phyloP scores from a whole-genome alignment of 92 coral and sea anemone genomes.

The Phymanthus crucifer region DNA sequence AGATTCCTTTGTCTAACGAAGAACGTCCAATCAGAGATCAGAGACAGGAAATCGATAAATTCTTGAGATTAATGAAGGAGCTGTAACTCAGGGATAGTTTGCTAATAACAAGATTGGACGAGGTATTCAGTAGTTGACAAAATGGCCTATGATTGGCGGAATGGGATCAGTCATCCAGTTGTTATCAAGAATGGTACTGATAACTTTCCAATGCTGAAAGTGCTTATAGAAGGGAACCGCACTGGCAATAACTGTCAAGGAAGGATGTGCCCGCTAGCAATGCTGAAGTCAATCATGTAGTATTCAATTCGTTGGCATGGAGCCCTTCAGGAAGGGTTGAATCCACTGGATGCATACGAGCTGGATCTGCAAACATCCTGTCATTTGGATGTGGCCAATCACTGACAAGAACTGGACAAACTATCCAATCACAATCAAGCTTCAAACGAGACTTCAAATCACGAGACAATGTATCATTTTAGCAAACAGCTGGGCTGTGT shows the following conservation, averaged over 20 bases:
- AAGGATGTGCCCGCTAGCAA: no score
- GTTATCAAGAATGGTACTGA: background rate
- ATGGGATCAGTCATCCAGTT: background rate
- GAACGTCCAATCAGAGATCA: background rate
- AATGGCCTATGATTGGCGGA: background rate
- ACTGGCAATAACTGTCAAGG: background rate
- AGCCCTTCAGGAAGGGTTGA: no score
- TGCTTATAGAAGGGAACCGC: no score
- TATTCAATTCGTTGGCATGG: no score
- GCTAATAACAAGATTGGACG: background rate
- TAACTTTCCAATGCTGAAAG: no score
- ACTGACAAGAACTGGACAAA: background rate
- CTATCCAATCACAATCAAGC: background rate
- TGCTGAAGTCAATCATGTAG: background rate
- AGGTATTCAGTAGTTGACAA: background rate
- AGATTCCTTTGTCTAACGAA: background rate
- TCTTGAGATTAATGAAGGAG: background rate
- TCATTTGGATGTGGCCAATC: background rate
- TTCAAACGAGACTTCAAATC: background rate
- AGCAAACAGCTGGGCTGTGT: constrained; percentile 8
- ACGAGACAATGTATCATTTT: background rate
- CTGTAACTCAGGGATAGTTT: background rate
- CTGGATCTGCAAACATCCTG: no score
- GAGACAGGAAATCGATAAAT: background rate
- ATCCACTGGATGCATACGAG: no score